Percentiles rank a stretch among this genome's conserved stretches.
Evolutionary conservation across 1,140 invertebrate genomes (phyloP).

Genomic region (silkworm (Bombyx mori)): ASM3026992v2 NC_085117.1:10423001-10423500

Average conservation of each 20-base stretch:
- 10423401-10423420: too few relatives aligned
- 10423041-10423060: conserved; percentile 49
- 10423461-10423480: too few relatives aligned
- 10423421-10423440: too few relatives aligned
- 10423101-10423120: conserved; percentile 48
- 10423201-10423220: conserved; percentile 36
- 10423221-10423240: conserved; percentile 42
- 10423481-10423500: too few relatives aligned
- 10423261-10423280: conserved; percentile 64
- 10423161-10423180: conserved; percentile 19
- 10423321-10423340: conserved; percentile 61
- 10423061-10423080: conserved; percentile 64
- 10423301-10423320: conserved; percentile 61
- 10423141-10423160: conserved; percentile 14
- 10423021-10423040: too few relatives aligned
- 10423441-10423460: too few relatives aligned
- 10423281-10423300: conserved; percentile 63
- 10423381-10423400: not conserved
- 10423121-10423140: conserved; percentile 32
- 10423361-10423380: too few relatives aligned
- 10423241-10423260: conserved; percentile 70
- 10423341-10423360: conserved; percentile 30
- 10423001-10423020: too few relatives aligned
- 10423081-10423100: conserved; percentile 66
- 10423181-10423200: conserved; percentile 11